Evolutionary conservation across 1,140 invertebrate species (phyloP), one percentile per base, ranked within the genome.

Genomic region (Arctopsyche grandis): DNA sequence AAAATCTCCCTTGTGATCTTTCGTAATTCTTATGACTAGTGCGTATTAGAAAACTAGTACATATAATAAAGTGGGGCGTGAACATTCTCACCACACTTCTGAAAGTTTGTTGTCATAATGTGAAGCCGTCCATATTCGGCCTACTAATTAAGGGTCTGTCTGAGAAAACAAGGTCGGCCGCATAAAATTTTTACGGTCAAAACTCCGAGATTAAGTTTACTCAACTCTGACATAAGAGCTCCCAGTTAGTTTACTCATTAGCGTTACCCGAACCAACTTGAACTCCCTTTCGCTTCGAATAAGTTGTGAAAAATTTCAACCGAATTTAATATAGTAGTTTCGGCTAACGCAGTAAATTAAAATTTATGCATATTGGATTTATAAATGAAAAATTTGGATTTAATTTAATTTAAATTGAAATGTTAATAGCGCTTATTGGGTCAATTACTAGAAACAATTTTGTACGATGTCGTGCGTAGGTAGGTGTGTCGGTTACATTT

Each of bases 171-270:
- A 29, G 19, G 63, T 60, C n/a, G 58, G 10, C 58, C 58, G 58
- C 58, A 22, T 66, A 29, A 66, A 66, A 66, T 66, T 66, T 66
- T 66, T 66, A 66, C 63, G 63, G 24, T 29, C 63, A 29, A 66
- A 66, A 66, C 63, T 66, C 24, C 1, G 24, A 66, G 63, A 66
- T 66, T 66, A 66, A 66, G 63, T 66, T 66, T 66, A 22, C 63
- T 26, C 63, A 66, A 29, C 24, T 52, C 48, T 52, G 48, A 52
- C 48, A 52, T 66, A 66, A 66, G 63, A 5, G 10, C 63, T 7
- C 22, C 9, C 21, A 29, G 63, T 66, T 66, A 22, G 63, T 24
- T 66, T 14, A 26, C 63, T 66, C 63, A 22, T 66, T 66, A 66
- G 24, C 24, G 16, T 66, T 24, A 7, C 63, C 12, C 48, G 48